Evolutionary conservation across 1,140 invertebrate genomes (phyloP).

Genomic region (Capitella teleta): DNA sequence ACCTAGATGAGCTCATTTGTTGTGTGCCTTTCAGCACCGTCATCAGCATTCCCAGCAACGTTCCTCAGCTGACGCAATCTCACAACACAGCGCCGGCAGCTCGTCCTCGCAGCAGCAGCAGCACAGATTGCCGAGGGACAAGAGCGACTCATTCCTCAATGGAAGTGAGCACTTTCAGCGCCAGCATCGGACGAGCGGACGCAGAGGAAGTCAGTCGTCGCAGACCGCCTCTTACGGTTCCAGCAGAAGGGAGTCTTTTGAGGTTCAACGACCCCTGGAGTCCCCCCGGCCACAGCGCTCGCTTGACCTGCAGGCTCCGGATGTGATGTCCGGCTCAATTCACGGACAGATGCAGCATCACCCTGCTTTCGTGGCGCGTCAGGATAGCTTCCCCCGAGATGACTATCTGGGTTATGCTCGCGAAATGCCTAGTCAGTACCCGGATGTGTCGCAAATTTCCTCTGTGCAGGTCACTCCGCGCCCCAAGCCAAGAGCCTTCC

Average conservation of each 20-base stretch:
- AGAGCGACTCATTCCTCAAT: too few relatives aligned
- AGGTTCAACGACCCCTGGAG: slow-evolving; percentile 1
- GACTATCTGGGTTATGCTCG: slow-evolving; percentile 8
- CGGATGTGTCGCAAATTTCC: slow-evolving; percentile 13
- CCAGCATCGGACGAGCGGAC: too few relatives aligned
- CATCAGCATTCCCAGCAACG: not conserved
- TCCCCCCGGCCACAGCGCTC: not conserved
- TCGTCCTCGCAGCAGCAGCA: too few relatives aligned
- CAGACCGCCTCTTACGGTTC: slow-evolving; percentile 18
- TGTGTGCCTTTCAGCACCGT: slow-evolving; percentile 3
- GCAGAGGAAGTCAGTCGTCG: slow-evolving; percentile 23
- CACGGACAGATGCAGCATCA: not conserved
- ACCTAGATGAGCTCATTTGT: too few relatives aligned
- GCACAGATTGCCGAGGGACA: slow-evolving; percentile 10
- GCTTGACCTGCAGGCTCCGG: not conserved
- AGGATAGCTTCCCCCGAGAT: slow-evolving; percentile 11
- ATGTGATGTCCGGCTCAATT: not conserved
- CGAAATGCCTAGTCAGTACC: slow-evolving; percentile 8
- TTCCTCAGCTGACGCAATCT: too few relatives aligned
- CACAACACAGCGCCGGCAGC: too few relatives aligned
- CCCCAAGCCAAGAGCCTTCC: slow-evolving; percentile 34
- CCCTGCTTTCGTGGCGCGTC: not conserved
- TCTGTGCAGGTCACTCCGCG: slow-evolving; percentile 12
- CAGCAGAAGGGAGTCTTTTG: slow-evolving; percentile 18
- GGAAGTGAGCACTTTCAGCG: too few relatives aligned